Evolutionary conservation across 2,113 vertebrate species (phyloP).

Genomic region (Athene cunicularia): DNA sequence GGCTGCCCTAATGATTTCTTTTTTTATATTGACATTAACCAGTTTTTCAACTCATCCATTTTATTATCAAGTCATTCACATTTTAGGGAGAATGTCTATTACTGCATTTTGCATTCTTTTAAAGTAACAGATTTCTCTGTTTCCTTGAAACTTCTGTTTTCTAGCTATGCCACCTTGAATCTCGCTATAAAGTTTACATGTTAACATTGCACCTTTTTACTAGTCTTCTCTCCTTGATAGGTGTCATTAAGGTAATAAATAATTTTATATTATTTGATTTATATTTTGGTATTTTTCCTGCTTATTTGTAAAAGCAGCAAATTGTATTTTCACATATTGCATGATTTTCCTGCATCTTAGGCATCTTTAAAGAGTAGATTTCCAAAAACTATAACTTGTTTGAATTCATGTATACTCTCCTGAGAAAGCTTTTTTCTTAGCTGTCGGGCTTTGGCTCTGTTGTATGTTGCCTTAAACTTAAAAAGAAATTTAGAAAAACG

Average conservation of each 20-base stretch:
- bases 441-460: background rate
- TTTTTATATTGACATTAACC: background rate
- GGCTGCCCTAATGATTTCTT: background rate
- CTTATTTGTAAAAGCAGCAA: background rate
- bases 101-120: background rate
- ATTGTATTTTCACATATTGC: background rate
- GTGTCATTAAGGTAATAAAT: background rate
- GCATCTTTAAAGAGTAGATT: background rate
- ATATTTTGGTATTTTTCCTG: background rate
- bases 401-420: background rate
- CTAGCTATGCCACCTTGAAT: background rate
- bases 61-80: background rate
- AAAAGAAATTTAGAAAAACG: background rate
- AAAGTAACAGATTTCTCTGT: background rate
- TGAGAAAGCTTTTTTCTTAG: background rate
- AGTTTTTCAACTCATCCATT: background rate
- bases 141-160: background rate
- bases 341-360: background rate
- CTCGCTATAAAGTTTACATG: background rate
- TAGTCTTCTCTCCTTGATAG: background rate
- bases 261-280: background rate
- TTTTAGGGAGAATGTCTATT: background rate
- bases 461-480: background rate
- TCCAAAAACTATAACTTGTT: background rate
- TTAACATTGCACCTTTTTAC: background rate